These are phyloP conservation scores for Chauna torquata DNA, from an alignment of 2,113 vertebrate genomes.

Conservation along the genomic window DNA sequence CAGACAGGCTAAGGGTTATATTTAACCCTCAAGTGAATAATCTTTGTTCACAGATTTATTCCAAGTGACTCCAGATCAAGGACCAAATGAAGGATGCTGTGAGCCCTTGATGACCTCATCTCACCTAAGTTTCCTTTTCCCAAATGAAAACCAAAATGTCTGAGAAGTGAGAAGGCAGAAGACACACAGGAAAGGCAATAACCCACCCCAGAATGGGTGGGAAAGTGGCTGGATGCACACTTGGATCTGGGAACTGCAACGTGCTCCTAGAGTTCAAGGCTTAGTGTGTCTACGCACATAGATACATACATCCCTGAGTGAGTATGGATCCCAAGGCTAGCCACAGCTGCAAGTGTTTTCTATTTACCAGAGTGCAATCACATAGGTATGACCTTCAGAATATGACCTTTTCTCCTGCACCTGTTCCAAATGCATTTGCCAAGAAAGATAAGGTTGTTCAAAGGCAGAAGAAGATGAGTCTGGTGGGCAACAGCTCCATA, in stretches of 20 bases:
- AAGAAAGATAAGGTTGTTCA: background rate
- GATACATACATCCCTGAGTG: rapidly evolving
- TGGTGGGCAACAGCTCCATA: background rate
- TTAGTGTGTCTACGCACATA: background rate
- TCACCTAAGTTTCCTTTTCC: background rate
- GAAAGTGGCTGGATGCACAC: background rate
- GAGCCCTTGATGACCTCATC: background rate
- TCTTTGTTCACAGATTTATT: background rate
- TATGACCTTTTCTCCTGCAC: rapidly evolving
- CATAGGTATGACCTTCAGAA: background rate
- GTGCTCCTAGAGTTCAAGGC: background rate
- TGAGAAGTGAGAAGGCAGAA: background rate
- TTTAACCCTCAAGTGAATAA: background rate
- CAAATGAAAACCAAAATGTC: background rate
- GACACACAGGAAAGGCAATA: background rate
- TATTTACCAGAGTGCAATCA: background rate
- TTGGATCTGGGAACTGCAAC: background rate
- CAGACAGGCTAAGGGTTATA: background rate
- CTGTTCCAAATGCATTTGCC: background rate
- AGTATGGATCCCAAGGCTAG: background rate
- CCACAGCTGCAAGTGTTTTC: background rate
- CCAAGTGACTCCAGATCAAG: background rate
- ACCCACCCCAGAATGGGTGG: background rate
- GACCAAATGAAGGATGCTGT: rapidly evolving
- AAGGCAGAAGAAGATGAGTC: background rate